Conservation (phyloP, 2,797 vertebrate species). For the Micropoecilia bifurca region DNA sequence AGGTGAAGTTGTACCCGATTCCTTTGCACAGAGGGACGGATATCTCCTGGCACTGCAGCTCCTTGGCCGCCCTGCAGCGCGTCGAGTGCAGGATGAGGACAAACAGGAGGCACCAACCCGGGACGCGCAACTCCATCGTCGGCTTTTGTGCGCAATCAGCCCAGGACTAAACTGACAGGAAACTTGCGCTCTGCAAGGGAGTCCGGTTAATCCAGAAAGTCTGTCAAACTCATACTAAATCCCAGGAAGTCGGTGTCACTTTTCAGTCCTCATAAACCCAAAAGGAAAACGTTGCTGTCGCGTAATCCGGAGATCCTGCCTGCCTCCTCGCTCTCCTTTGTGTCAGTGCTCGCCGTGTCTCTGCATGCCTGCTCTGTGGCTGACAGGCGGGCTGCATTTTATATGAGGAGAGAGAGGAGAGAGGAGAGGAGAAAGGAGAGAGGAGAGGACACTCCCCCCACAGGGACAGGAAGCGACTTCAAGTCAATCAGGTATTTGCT, state of each 20-base stretch:
- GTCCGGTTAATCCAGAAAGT: slow-evolving; percentile 39
- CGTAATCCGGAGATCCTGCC: slow-evolving; percentile 3
- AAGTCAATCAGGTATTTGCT: slow-evolving; percentile 77
- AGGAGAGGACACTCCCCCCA: slow-evolving; percentile 79
- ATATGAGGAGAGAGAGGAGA: slow-evolving; percentile 76
- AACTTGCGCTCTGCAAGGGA: slow-evolving; percentile 59
- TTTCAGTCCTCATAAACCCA: not conserved
- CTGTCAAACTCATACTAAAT: slow-evolving; percentile 51
- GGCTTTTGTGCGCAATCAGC: slow-evolving; percentile 21
- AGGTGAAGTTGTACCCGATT: slow-evolving; percentile 98
- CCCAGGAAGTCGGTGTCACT: slow-evolving; percentile 3
- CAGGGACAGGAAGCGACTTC: slow-evolving; percentile 38
- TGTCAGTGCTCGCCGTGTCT: slow-evolving; percentile 11
- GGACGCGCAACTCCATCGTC: slow-evolving; percentile 67
- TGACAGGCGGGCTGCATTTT: slow-evolving; percentile 74
- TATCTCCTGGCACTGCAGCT: slow-evolving; percentile 96
- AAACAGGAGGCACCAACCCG: slow-evolving; percentile 73
- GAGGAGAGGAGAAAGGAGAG: too few relatives aligned
- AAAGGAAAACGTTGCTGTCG: slow-evolving; percentile 18
- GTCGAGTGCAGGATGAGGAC: slow-evolving; percentile 46
- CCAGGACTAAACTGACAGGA: slow-evolving; percentile 43
- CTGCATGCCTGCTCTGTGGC: slow-evolving; percentile 12
- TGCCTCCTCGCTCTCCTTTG: slow-evolving; percentile 20
- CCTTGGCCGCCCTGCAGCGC: slow-evolving; percentile 84
- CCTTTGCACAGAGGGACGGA: slow-evolving; percentile 95